These are phyloP conservation scores for Phacellophora camtschatica DNA, from an alignment of 30 jellyfish, hydroid and myxozoan genomes.

Conservation along the genomic window DNA sequence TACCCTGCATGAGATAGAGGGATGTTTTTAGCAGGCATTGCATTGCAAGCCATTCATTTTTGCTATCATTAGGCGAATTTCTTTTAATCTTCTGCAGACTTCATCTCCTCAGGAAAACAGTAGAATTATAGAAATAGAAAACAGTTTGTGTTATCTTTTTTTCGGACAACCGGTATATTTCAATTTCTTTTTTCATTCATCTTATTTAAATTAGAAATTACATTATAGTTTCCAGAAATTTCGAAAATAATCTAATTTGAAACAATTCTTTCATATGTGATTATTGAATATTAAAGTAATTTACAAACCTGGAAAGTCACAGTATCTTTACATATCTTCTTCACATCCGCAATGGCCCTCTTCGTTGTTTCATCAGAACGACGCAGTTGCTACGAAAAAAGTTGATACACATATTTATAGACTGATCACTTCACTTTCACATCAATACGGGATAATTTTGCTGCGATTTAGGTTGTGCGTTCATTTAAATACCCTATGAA, in stretches of 20 bases:
- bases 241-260: background rate
- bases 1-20: too few relatives aligned
- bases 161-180: too few relatives aligned
- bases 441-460: background rate
- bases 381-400: constrained; percentile 2
- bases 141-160: too few relatives aligned
- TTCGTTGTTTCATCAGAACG: constrained; percentile 10
- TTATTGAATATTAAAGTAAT: background rate
- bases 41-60: too few relatives aligned
- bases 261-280: background rate
- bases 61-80: too few relatives aligned
- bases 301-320: constrained; percentile 58
- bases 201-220: background rate
- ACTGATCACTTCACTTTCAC: background rate
- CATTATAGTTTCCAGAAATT: background rate
- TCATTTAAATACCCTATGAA: background rate
- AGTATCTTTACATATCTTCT: constrained; percentile 19
- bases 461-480: background rate
- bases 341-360: constrained; percentile 1
- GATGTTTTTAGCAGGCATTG: too few relatives aligned
- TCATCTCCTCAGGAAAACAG: too few relatives aligned
- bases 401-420: background rate
- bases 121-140: too few relatives aligned
- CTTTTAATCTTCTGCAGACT: background rate
- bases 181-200: too few relatives aligned